A percentile compares a stretch with the other conserved stretches of the same genome.
These are phyloP conservation scores for Picus viridis DNA, from an alignment of 2,797 vertebrate genomes.

Conservation along the genomic window DNA sequence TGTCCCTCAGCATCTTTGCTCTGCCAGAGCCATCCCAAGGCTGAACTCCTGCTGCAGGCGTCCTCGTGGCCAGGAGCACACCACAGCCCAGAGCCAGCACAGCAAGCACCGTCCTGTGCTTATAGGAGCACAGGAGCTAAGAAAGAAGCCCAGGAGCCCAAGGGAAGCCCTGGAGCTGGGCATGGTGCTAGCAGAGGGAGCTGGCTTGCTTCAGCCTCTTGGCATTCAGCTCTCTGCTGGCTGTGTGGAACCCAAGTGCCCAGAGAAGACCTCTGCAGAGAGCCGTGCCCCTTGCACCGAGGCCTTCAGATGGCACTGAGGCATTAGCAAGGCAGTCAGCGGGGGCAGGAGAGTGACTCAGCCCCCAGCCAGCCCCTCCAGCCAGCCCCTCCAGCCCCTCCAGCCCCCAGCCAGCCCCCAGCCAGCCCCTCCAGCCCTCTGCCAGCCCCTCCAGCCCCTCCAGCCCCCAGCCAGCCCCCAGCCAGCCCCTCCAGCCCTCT, in stretches of 20 bases:
- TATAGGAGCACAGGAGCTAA: neutral
- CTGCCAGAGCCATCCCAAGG: neutral
- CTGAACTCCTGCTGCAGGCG: neutral
- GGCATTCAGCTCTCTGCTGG: neutral
- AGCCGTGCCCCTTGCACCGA: accelerated
- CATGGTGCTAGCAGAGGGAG: neutral
- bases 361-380: neutral
- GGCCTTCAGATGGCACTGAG: neutral
- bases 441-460: too few species aligned
- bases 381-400: too few species aligned
- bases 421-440: too few species aligned
- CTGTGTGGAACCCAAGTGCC: neutral
- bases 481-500: too few species aligned
- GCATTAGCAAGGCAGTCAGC: neutral
- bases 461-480: too few species aligned
- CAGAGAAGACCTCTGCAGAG: neutral
- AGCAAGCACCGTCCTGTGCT: neutral
- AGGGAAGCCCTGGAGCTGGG: neutral
- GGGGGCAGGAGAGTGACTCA: neutral
- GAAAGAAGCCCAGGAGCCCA: neutral
- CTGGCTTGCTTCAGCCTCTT: neutral
- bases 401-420: too few species aligned
- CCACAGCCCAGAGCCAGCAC: neutral
- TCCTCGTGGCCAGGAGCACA: slow-evolving; percentile 21
- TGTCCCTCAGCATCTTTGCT: slow-evolving; percentile 8